Percentiles rank a stretch among this genome's conserved stretches.
Evolutionary conservation across 1,140 invertebrate species (phyloP).

Genomic region (Onthophagus taurus): DNA sequence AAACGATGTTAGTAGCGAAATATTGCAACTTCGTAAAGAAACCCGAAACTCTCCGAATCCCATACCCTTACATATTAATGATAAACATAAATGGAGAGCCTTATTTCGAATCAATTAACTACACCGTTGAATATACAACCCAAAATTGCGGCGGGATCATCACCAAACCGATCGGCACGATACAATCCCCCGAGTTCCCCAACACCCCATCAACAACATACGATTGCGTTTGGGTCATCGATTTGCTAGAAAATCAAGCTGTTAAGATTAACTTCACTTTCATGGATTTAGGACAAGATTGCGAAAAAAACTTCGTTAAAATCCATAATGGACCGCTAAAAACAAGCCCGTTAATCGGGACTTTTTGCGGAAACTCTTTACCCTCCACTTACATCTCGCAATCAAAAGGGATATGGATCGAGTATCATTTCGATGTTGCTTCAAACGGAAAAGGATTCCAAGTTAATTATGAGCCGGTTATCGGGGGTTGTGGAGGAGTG

Average conservation of each 20-base stretch:
- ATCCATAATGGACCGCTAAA: constrained; percentile 46
- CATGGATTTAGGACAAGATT: constrained; percentile 41
- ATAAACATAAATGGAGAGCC: too few species aligned
- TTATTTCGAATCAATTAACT: too few species aligned
- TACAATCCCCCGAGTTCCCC: constrained; percentile 33
- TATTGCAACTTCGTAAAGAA: too few species aligned
- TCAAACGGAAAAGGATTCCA: constrained; percentile 29
- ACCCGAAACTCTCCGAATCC: too few species aligned
- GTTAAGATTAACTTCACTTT: constrained; percentile 46
- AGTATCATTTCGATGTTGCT: constrained; percentile 49
- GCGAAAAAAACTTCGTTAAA: constrained; percentile 51
- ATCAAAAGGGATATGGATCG: constrained; percentile 48
- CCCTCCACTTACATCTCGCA: constrained; percentile 38
- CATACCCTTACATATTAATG: too few species aligned
- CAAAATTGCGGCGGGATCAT: constrained; percentile 53
- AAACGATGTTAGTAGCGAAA: too few species aligned
- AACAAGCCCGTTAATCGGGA: constrained; percentile 46
- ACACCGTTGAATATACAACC: constrained; percentile 36
- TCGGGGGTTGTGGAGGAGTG: constrained; percentile 48
- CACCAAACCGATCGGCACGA: constrained; percentile 30
- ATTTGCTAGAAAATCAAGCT: constrained; percentile 42
- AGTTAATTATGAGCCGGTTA: constrained; percentile 25
- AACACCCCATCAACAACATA: constrained; percentile 28
- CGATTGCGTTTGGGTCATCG: constrained; percentile 57
- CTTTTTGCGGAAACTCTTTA: constrained; percentile 50